A percentile compares a stretch with the other conserved stretches of the same genome.
Evolutionary conservation across 2,113 vertebrate species (phyloP).

Genomic region (Mesembrinibis cayennensis): DNA sequence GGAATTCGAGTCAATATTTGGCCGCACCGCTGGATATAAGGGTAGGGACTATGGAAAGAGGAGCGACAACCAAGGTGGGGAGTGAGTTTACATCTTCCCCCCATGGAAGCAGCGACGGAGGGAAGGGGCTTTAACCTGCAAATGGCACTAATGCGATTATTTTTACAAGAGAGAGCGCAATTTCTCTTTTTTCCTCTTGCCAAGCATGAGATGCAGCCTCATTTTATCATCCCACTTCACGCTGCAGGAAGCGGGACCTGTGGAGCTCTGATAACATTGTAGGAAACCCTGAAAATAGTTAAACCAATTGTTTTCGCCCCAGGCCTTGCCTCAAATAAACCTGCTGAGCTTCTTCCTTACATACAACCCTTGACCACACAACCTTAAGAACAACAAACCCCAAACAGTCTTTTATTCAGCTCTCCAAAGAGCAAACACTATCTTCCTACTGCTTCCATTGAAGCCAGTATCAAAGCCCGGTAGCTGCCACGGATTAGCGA

Average conservation of each 20-base stretch:
- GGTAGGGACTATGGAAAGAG: neutral
- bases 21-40: neutral
- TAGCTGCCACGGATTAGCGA: neutral
- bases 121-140: neutral
- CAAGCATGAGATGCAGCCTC: neutral
- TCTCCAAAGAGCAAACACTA: neutral
- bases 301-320: slow-evolving; percentile 11
- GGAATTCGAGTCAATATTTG: neutral
- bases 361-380: neutral
- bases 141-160: too few relatives aligned
- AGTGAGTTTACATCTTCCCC: neutral
- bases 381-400: neutral
- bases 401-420: neutral
- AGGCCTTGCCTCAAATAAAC: slow-evolving; percentile 26
- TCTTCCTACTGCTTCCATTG: neutral
- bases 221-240: neutral
- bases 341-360: slow-evolving; percentile 47
- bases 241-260: slow-evolving; percentile 5
- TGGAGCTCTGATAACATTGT: slow-evolving; percentile 14
- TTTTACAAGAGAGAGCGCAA: neutral
- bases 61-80: neutral
- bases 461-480: neutral
- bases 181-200: neutral
- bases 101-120: neutral
- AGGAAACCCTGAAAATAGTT: neutral